These are phyloP conservation scores for Platysternon megacephalum DNA, from an alignment of 2,113 vertebrate genomes.

Conservation along the genomic window DNA sequence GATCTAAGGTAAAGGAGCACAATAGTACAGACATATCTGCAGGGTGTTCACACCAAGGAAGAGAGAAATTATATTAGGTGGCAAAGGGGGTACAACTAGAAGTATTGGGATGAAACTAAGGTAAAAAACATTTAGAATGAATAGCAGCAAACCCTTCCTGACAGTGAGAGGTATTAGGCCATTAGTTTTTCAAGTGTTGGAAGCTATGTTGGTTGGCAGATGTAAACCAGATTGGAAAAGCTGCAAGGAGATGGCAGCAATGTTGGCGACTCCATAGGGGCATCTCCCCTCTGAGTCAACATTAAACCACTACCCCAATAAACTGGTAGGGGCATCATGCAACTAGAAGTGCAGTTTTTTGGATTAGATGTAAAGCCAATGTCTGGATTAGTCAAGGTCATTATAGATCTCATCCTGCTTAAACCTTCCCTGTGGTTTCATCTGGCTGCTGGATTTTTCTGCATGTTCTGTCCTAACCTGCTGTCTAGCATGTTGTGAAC, in stretches of 20 bases:
- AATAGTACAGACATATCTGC: background rate
- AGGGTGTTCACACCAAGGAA: background rate
- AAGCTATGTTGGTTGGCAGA: background rate
- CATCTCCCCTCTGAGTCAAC: background rate
- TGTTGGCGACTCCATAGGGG: background rate
- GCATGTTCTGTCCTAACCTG: background rate
- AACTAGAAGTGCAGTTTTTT: background rate
- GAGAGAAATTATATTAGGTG: background rate
- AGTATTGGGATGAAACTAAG: conserved; percentile 1
- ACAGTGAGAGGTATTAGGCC: background rate
- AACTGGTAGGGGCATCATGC: background rate
- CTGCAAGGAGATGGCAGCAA: background rate
- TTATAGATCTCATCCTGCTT: background rate
- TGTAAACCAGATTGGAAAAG: background rate
- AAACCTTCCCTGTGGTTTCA: background rate
- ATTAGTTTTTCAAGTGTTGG: background rate
- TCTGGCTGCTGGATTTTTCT: background rate
- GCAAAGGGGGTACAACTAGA: conserved; percentile 8
- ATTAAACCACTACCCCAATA: background rate
- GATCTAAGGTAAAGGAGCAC: background rate
- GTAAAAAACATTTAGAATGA: background rate
- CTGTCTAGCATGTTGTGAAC: background rate
- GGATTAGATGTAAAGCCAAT: background rate
- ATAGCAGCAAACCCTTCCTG: background rate
- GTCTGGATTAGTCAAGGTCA: background rate